Conservation (phyloP, 1,140 invertebrate species). For the Zaprionus tsacasi region DNA sequence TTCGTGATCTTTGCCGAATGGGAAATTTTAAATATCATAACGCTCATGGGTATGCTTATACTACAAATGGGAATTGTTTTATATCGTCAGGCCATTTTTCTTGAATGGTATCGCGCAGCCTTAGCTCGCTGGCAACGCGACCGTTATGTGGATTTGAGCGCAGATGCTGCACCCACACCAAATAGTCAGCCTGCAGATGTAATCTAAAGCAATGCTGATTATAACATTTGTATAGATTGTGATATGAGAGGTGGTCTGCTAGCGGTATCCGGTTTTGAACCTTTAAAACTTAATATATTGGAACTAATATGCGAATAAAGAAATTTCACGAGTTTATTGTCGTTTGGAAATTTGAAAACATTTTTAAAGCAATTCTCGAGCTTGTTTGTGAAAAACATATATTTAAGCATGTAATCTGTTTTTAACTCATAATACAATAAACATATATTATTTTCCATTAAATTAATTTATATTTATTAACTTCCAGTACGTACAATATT, state of each 20-base stretch:
- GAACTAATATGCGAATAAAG: constrained; percentile 27
- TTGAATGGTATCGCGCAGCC: constrained; percentile 71
- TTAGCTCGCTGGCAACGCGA: constrained; percentile 60
- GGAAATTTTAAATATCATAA: constrained; percentile 92
- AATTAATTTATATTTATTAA: background rate
- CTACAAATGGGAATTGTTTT: constrained; percentile 90
- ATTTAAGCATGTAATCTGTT: background rate
- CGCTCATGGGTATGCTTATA: constrained; percentile 90
- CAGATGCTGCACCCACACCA: constrained; percentile 40
- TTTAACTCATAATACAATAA: constrained; percentile 1
- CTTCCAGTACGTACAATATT: no score
- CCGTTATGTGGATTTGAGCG: constrained; percentile 62
- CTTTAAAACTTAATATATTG: constrained; percentile 48
- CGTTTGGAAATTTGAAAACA: background rate
- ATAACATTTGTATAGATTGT: constrained; percentile 46
- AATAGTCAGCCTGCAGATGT: constrained; percentile 75
- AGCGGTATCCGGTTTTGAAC: constrained; percentile 41
- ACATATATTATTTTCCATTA: background rate
- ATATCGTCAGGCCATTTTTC: constrained; percentile 90
- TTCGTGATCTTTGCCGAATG: constrained; percentile 90
- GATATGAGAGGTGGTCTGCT: constrained; percentile 62
- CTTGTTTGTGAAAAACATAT: no score
- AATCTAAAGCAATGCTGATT: constrained; percentile 40
- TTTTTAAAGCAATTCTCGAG: background rate
- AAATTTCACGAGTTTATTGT: constrained; percentile 9